Base-by-base conservation (phyloP, 2,888 invertebrate genomes). In the Odontomyia ornata region DNA sequence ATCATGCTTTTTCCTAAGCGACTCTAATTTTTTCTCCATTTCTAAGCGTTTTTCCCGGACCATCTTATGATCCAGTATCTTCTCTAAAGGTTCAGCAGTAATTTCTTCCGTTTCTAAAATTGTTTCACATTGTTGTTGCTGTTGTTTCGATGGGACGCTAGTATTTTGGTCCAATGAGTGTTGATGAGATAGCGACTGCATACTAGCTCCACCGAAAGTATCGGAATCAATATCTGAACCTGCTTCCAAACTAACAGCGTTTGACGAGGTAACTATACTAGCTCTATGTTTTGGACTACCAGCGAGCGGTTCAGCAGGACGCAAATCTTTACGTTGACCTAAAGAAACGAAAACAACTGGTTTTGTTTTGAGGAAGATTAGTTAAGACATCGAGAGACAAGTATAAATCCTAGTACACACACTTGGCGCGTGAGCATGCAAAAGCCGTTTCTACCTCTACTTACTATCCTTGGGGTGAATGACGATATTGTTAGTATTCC, bases 11-110 rank as follows among this genome's bases (percentile, higher is more conserved):
- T 94, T 92, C 75, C 93, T 89, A 77, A 97, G 84, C 30, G 91
- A 89, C 82, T 97, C 96, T 76, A 98, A 85, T 84, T 97, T 97
- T 84, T 96, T 95, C 76, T 96, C 95, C 80, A 97, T 87, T 85
- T 97, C 97, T 0, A 90, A 83, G 60, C 92, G 90, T 83, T 95
- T 95, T 82, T 97, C 96, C 76, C 91, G 91, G 15, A 96, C 95
- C 57, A 91, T 84, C 86, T 97, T 97, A 84, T 92, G 91, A 4
- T 93, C 93, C 83, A 95, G 89, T 23, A 98, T 89, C 80, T 92
- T 91, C 21, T 95, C 94, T 67, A 97, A 85, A 0, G 93, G 89
- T 82, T 95, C 96, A 0, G 94, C 93, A 1, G 90, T 85, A n/a
- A 94, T 89, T 3, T 82, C 82, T 18, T 85, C 85, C 18, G 85